These are phyloP conservation scores for Peromyscus leucopus DNA, from an alignment of 2,113 vertebrate species.

Conservation along the genomic window DNA sequence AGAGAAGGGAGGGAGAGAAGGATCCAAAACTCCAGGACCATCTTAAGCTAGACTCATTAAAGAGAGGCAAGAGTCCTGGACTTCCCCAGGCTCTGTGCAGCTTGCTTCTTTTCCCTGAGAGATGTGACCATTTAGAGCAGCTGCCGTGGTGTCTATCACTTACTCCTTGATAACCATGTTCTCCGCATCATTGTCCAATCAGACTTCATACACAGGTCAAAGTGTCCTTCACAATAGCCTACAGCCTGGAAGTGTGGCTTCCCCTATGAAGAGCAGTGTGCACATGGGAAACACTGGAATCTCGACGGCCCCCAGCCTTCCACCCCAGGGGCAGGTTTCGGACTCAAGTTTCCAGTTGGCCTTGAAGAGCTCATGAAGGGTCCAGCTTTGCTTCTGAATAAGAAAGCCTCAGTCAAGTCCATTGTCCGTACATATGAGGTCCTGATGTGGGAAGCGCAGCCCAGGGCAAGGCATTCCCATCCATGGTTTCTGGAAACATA, in stretches of 20 bases:
- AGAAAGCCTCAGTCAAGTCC: not conserved
- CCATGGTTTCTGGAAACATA: not conserved
- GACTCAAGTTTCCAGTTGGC: not conserved
- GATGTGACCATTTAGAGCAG: not conserved
- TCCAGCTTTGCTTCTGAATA: not conserved
- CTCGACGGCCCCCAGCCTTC: not conserved
- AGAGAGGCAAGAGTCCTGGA: not conserved
- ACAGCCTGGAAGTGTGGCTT: not conserved
- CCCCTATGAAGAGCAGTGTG: not conserved
- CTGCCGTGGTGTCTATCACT: too few species aligned
- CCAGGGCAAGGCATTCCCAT: not conserved
- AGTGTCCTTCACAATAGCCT: not conserved
- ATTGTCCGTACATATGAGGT: too few species aligned
- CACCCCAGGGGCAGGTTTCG: not conserved
- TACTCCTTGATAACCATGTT: not conserved
- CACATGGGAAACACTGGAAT: not conserved
- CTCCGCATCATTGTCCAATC: not conserved
- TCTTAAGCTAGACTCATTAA: constrained; percentile 20
- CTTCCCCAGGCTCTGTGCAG: not conserved
- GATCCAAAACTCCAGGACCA: not conserved
- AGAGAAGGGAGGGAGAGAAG: not conserved
- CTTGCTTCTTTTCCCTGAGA: not conserved
- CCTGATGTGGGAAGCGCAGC: not conserved
- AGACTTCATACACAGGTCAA: not conserved
- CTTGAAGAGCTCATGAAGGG: not conserved